A percentile compares a stretch with the other conserved stretches of the same genome.
Conservation (phyloP, 2,888 invertebrate species). For the Lasioglossum villosulum region DNA sequence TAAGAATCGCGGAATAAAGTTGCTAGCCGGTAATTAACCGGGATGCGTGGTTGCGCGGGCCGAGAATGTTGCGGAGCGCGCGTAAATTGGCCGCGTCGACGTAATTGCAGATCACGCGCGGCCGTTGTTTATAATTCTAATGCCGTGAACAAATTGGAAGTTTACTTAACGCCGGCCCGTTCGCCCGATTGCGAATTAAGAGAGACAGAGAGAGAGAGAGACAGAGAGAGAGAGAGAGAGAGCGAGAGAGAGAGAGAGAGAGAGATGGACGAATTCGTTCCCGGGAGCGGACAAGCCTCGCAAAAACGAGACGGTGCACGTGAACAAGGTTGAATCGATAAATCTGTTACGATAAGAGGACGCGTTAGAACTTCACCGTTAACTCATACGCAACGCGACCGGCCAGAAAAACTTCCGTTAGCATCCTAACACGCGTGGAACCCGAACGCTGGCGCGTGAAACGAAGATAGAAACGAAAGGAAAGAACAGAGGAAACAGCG, state of each 20-base stretch:
- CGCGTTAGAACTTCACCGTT: slow-evolving; percentile 58
- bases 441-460: slow-evolving; percentile 19
- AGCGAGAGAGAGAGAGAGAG: no score
- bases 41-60: slow-evolving; percentile 17
- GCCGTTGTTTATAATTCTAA: slow-evolving; percentile 39
- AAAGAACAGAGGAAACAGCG: background rate
- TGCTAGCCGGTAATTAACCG: slow-evolving; percentile 7
- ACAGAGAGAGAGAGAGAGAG: no score
- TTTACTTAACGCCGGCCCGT: slow-evolving; percentile 17
- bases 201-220: background rate
- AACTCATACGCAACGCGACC: slow-evolving; percentile 40
- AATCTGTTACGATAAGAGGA: slow-evolving; percentile 61
- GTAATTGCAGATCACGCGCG: slow-evolving; percentile 40
- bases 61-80: slow-evolving; percentile 8
- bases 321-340: slow-evolving; percentile 52
- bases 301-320: slow-evolving; percentile 43
- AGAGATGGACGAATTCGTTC: slow-evolving; percentile 19
- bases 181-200: slow-evolving; percentile 25
- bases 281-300: background rate
- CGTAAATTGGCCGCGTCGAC: slow-evolving; percentile 41
- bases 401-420: slow-evolving; percentile 56
- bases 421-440: slow-evolving; percentile 43
- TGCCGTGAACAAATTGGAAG: slow-evolving; percentile 24
- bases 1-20: slow-evolving; percentile 17
- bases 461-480: background rate